Base-by-base conservation (phyloP, 2,888 invertebrate genomes). In the Drosophila rubida region DNA sequence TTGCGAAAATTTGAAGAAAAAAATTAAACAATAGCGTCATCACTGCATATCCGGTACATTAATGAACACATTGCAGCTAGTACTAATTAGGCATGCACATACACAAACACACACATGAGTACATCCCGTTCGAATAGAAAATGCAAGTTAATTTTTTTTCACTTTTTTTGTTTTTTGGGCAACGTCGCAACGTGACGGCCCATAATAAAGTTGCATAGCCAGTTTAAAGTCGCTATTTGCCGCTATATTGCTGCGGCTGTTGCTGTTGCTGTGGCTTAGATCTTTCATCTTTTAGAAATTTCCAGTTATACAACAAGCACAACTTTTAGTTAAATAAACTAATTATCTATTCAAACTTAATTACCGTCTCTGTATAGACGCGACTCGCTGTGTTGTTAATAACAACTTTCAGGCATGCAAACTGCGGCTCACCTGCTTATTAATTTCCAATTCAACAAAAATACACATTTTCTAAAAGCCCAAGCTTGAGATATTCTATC, bases 301-400 rank as follows among this genome's bases (percentile, higher is more conserved):
- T 84, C 88, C 83, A 84, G 83, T 84, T 84, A 83, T 88, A 64
- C 82, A 83, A 77, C 35, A 37, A 14, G 80, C 81, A 49, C 72
- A 69, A 62, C 62, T 74, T 76, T 68, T 58, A 78, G 64, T 65
- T 88, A 86, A 87, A 70, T 76, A 80, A 80, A 81, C 81, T 84
- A 78, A 88, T 88, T 88, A 84, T 70, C 71, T 73, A 84, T 84
- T 87, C 83, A 73, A 78, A 78, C 84, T 88, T 84, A 84, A 84
- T 84, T 87, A 84, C 65, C 71, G 27, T 11, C 32, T 32, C 32
- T 68, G 63, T 76, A 67, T 66, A 65, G 68, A 67, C 81, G 44
- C 51, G 67, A 53, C 78, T 54, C 42, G 60, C 7, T 41, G n/a
- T 53, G 49, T 60, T 73, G 62, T 60, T 74, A 78, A 75, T 58